Percentiles rank a stretch among this genome's conserved stretches.
phyloP scores from a whole-genome alignment of 2,888 invertebrate genomes.

The Ferrisia virgata region DNA sequence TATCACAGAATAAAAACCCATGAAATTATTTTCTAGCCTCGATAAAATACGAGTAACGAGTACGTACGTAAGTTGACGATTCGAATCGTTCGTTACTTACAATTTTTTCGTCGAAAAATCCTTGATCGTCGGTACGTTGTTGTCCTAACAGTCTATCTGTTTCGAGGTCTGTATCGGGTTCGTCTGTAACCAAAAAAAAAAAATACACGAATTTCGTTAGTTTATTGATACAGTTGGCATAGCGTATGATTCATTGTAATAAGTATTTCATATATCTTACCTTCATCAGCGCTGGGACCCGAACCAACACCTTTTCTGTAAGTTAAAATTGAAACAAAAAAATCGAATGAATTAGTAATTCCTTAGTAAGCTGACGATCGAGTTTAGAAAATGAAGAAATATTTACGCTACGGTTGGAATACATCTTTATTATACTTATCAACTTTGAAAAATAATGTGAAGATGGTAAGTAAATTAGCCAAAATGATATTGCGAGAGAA shows the following conservation, averaged over 20 bases:
- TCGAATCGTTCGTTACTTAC: constrained; percentile 53
- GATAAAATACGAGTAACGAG: not conserved
- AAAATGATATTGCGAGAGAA: too few relatives aligned
- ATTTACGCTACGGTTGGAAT: too few relatives aligned
- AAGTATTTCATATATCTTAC: constrained; percentile 46
- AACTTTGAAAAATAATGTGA: too few relatives aligned
- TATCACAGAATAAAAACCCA: not conserved
- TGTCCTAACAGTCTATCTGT: constrained; percentile 94
- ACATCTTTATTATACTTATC: too few relatives aligned
- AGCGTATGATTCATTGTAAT: not conserved
- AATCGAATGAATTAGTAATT: too few relatives aligned
- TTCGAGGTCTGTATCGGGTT: constrained; percentile 95
- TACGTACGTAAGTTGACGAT: not conserved
- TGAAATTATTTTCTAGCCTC: not conserved
- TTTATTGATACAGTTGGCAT: not conserved
- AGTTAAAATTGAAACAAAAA: constrained; percentile 51
- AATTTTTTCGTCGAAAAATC: constrained; percentile 82
- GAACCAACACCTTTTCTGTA: constrained; percentile 56
- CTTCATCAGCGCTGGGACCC: constrained; percentile 51
- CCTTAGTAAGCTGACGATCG: not conserved
- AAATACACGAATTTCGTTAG: not conserved
- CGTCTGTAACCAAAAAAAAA: constrained; percentile 57
- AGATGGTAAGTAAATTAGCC: too few relatives aligned
- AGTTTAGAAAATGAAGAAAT: not conserved
- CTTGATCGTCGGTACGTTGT: constrained; percentile 88